Conservation (phyloP, 2,888 invertebrate species). For the Aphrophora alni region DNA sequence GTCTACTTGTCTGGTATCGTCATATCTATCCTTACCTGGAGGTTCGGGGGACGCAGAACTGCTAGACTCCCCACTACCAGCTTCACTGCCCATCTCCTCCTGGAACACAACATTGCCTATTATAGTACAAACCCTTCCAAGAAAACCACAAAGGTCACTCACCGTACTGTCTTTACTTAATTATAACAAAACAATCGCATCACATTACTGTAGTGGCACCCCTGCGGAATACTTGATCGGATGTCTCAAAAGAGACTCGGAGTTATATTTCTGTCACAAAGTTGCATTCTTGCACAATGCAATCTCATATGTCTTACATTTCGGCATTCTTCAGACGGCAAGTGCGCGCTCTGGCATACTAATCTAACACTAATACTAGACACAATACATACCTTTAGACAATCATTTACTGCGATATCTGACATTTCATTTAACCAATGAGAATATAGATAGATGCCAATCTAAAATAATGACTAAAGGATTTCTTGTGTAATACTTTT, state of each 20-base stretch:
- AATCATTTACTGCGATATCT: not conserved
- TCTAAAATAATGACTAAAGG: not conserved
- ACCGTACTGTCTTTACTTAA: not conserved
- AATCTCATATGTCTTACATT: slow-evolving; percentile 7
- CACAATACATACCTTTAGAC: not conserved
- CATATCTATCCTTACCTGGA: slow-evolving; percentile 28
- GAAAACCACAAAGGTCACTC: not conserved
- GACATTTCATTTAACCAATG: not conserved
- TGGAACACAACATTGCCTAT: slow-evolving; percentile 26
- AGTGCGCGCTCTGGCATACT: not conserved
- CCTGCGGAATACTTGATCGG: slow-evolving; percentile 3
- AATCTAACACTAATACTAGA: not conserved
- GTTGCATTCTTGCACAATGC: slow-evolving; percentile 6
- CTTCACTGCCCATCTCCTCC: slow-evolving; percentile 31
- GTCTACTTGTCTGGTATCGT: slow-evolving; percentile 5
- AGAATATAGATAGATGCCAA: not conserved
- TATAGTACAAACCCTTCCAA: not conserved
- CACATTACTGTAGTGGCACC: not conserved
- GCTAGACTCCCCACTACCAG: slow-evolving; percentile 25
- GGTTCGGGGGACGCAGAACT: slow-evolving; percentile 32
- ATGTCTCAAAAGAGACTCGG: not conserved
- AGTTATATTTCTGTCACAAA: not conserved
- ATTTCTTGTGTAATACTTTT: not conserved
- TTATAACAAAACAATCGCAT: slow-evolving; percentile 2
- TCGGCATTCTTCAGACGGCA: slow-evolving; percentile 1